These are phyloP conservation scores for Noctuana brunneofusca DNA, from an alignment of 2,888 invertebrate genomes.

Conservation along the genomic window DNA sequence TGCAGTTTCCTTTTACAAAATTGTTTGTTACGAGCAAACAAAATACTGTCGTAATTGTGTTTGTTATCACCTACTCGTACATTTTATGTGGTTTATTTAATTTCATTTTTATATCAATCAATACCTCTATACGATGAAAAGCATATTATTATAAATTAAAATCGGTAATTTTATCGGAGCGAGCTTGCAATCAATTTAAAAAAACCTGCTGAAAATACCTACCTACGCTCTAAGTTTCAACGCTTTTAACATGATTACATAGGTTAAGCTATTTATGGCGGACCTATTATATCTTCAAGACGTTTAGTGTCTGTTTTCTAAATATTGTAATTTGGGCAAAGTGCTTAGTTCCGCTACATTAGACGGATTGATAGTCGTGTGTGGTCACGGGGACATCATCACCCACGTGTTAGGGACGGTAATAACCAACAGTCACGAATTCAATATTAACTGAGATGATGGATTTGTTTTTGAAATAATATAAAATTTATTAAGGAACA, in stretches of 20 bases:
- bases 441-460: slow-evolving; percentile 22
- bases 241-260: background rate
- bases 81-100: background rate
- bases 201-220: no score
- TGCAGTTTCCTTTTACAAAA: slow-evolving; percentile 31
- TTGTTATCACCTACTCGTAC: background rate
- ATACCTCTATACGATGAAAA: no score
- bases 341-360: slow-evolving; percentile 45
- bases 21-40: slow-evolving; percentile 21
- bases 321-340: slow-evolving; percentile 39
- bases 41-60: slow-evolving; percentile 5
- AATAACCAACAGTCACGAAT: slow-evolving; percentile 61
- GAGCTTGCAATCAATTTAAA: no score
- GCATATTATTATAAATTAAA: no score
- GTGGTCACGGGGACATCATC: slow-evolving; percentile 55
- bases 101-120: no score
- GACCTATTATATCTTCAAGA: background rate
- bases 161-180: no score
- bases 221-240: no score
- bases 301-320: slow-evolving; percentile 25
- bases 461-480: background rate
- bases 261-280: background rate
- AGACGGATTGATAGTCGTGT: slow-evolving; percentile 41
- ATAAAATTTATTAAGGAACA: background rate
- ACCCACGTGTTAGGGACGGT: slow-evolving; percentile 54